These are phyloP conservation scores for Rhodeus uyekii DNA, from an alignment of 2,797 vertebrate species.

Conservation along the genomic window DNA sequence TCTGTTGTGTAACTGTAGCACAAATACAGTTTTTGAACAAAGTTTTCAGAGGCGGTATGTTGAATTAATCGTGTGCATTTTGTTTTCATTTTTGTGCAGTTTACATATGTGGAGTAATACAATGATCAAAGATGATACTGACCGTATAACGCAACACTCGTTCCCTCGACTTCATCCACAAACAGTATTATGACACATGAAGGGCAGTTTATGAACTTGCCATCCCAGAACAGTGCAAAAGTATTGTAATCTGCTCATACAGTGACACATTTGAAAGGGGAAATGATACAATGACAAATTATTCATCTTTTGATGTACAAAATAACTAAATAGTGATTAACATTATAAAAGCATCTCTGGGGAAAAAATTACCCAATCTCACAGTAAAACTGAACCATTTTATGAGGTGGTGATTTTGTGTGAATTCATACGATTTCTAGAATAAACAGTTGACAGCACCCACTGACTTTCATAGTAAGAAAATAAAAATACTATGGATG, in stretches of 20 bases:
- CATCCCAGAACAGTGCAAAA: constrained; percentile 35
- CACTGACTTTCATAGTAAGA: too few relatives aligned
- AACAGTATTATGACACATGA: constrained; percentile 41
- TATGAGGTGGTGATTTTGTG: too few relatives aligned
- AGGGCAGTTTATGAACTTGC: constrained; percentile 41
- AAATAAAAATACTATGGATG: too few relatives aligned
- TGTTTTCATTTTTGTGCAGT: background rate
- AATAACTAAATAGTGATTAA: background rate
- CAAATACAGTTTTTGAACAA: background rate
- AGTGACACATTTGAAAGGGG: background rate
- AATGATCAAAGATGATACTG: constrained; percentile 21
- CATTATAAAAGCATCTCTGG: background rate
- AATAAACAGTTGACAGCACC: too few relatives aligned
- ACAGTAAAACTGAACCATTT: too few relatives aligned
- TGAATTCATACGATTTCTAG: too few relatives aligned
- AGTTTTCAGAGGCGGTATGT: background rate
- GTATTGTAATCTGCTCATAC: constrained; percentile 1
- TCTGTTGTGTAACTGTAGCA: background rate
- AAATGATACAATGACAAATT: background rate
- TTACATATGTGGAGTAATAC: background rate
- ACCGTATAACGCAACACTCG: constrained; percentile 42
- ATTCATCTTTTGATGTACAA: background rate
- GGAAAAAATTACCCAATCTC: background rate
- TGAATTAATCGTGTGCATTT: background rate
- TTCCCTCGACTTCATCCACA: accelerated